These are phyloP conservation scores for Pseudococcus jackbeardsleyi DNA, from an alignment of 2,888 invertebrate species.

Conservation along the genomic window DNA sequence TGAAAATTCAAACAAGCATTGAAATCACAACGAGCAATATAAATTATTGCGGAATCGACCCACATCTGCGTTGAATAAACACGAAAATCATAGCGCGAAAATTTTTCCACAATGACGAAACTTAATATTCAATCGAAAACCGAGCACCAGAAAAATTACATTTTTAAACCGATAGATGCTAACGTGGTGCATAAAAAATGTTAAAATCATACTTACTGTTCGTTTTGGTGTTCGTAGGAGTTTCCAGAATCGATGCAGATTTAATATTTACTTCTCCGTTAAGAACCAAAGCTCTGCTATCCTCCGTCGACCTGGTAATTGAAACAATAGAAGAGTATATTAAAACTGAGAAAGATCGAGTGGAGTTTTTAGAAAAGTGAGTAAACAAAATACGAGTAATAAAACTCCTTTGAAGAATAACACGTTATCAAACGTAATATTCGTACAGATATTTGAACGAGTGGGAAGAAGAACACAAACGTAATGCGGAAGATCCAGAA, in stretches of 20 bases:
- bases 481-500: neutral
- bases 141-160: neutral
- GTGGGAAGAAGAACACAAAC: neutral
- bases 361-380: neutral
- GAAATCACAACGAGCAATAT: neutral
- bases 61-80: neutral
- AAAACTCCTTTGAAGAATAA: neutral
- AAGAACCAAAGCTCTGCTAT: neutral
- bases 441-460: neutral
- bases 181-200: neutral
- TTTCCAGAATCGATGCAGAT: neutral
- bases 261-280: slow-evolving; percentile 3
- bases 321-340: slow-evolving; percentile 14
- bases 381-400: neutral
- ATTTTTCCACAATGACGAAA: neutral
- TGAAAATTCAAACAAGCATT: neutral
- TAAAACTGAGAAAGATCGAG: neutral
- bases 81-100: neutral
- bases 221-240: neutral
- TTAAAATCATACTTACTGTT: slow-evolving; percentile 12
- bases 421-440: neutral
- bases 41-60: neutral
- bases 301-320: slow-evolving; percentile 10
- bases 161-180: neutral
- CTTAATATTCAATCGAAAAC: neutral